Base-by-base conservation (phyloP, 30 jellyfish, hydroid and myxozoan species). In the Pelagia noctiluca region DNA sequence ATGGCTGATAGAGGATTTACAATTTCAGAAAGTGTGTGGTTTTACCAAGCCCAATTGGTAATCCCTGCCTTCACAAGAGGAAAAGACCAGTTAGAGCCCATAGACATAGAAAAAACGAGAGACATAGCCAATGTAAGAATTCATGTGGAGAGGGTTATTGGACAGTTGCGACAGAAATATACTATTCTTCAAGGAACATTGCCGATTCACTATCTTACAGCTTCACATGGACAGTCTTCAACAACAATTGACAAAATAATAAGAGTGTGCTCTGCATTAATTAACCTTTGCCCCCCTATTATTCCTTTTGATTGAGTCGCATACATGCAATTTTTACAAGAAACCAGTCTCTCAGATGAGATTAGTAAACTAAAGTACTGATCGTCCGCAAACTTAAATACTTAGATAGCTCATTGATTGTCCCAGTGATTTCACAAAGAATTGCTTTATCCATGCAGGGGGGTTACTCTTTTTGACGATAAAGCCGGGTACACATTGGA, bases 1-100 rank as follows among this genome's bases (percentile, higher is more conserved):
- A 48, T 48, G 62, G 62, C 62, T 11, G 62, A 48, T 48, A 13
- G 62, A 11, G 62, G 62, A 11, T 48, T 48, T 48, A 48, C 62
- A n/a, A 47, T 47, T n/a, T 12, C 12, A 47, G 62, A 47, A 47
- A 47, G 62, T 47, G 18, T 61, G 33, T 61, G 74, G 74, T 61
- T 10, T 61, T 12, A 22, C 24, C 13, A 23, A 61, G 10, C 74
- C 74, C 13, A 31, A 31, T 10, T 61, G 24, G 24, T 10, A 61
- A 61, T 61, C 10, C 74, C 79, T 8, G 79, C 57, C 28, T 66
- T 66, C 62, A 66, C 79, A 23, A 66, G 34, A 66, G 79, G 79
- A 13, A 66, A 66, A 66, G 57, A 66, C 23, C 79, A 66, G 34
- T 32, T 16, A 16, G 57, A 25, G 18, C 57, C 57, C 23, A 25